Base-by-base conservation (phyloP, 1,140 invertebrate genomes). In the Aphaenogaster rudis region DNA sequence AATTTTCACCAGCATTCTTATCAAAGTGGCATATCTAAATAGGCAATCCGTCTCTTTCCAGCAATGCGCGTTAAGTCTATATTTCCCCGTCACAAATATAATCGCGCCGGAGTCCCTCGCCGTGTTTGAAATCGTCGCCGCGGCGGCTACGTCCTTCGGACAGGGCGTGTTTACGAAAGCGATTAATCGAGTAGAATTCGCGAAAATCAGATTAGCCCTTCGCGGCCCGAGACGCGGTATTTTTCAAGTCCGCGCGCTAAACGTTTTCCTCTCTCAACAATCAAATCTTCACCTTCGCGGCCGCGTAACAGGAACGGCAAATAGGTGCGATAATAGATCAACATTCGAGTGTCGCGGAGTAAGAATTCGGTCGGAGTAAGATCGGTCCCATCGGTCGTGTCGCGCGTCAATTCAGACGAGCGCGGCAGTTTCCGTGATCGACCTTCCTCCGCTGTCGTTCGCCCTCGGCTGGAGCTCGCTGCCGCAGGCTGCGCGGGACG, bases 1-100 rank as follows among this genome's bases (percentile, higher is more conserved):
- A 80, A 80, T 80, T 80, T 80, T 80, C 61, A 80, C 63, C 77
- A 4, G 77, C 61, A 28, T 11, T 80, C 45, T 80, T 80, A 67
- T 80, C 77, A 8, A 13, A 28, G 13, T 36, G 45, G 77, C 77
- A 80, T 67, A 80, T 80, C 77, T 80, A 52, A 80, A 52, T 67
- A 67, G 63, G 77, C 61, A 67, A 80, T 80, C 45, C 77, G 77
- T 80, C 77, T 52, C 77, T 50, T 67, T 79, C 59, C 42, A 79
- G 61, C 61, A 48, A 66, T 64, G 76, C 59, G 57, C 76, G 59
- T 33, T 33, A 66, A 76, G 28, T 66, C 54, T 77, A 77, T 77
- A 77, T 66, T 48, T 48, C 45, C 11, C 45, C 45, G 45, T 50
- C 77, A 57, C 80, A 64, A 84, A 77, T 77, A 50, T 76, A 50